A percentile compares a stretch with the other conserved stretches of the same genome.
phyloP scores from a whole-genome alignment of 2,113 vertebrate species.

The Siphamia tubifer region DNA sequence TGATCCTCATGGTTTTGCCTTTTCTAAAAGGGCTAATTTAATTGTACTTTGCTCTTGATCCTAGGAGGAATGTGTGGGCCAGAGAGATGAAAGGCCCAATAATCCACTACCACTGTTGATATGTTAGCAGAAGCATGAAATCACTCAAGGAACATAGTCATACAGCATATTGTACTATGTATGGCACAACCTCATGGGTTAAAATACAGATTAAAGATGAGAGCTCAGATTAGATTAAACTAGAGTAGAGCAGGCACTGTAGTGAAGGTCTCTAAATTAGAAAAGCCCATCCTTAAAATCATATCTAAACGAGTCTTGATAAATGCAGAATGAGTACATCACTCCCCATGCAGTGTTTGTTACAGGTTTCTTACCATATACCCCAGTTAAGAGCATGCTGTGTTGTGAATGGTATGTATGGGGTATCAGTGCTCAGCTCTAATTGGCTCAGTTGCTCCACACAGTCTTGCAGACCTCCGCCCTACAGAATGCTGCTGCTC shows the following conservation, averaged over 20 bases:
- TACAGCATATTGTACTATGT: too few species aligned
- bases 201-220: too few species aligned
- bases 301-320: not conserved
- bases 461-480: constrained; percentile 47
- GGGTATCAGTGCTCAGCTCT: constrained; percentile 15
- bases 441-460: constrained; percentile 60
- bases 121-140: constrained; percentile 37
- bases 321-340: not conserved
- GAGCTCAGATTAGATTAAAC: too few species aligned
- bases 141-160: not conserved
- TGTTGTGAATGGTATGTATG: constrained; percentile 16
- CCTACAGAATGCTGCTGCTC: constrained; percentile 54
- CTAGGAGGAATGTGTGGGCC: constrained; percentile 75
- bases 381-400: not conserved
- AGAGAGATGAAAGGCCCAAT: constrained; percentile 74
- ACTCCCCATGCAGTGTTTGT: not conserved
- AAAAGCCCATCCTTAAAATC: not conserved
- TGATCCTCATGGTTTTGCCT: constrained; percentile 72
- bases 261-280: not conserved
- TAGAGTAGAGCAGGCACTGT: not conserved
- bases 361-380: not conserved
- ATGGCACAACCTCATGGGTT: too few species aligned
- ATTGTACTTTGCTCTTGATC: constrained; percentile 80
- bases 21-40: constrained; percentile 76
- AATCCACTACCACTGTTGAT: constrained; percentile 66